phyloP scores from a whole-genome alignment of 2,113 vertebrate genomes.

The Anthoscopus minutus region DNA sequence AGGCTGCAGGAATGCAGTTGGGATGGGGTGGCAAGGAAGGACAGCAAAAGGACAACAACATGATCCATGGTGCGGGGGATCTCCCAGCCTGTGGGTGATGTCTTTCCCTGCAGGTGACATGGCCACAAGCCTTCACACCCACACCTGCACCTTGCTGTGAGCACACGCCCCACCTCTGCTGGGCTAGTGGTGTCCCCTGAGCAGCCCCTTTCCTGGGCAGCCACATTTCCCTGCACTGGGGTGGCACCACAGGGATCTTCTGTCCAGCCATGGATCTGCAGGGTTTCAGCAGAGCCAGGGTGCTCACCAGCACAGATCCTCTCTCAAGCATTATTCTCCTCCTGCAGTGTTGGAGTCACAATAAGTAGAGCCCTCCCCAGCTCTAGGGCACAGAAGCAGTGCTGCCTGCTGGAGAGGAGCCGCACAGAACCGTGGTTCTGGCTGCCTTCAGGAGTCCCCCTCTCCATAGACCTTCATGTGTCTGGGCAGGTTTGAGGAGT shows the following conservation, averaged over 20 bases:
- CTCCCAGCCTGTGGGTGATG: not conserved
- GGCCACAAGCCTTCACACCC: not conserved
- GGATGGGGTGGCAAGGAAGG: not conserved
- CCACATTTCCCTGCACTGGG: not conserved
- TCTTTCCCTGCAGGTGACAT: not conserved
- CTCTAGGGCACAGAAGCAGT: not conserved
- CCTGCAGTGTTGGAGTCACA: not conserved
- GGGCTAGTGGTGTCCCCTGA: not conserved
- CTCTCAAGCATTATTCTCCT: not conserved
- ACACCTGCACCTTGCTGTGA: not conserved
- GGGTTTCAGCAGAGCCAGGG: not conserved
- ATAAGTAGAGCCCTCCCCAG: not conserved
- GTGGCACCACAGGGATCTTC: not conserved
- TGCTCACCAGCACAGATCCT: not conserved
- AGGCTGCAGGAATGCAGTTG: not conserved
- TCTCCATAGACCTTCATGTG: not conserved
- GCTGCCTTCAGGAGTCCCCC: not conserved
- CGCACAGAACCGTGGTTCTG: not conserved
- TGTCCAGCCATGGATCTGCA: not conserved
- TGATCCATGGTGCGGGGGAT: accelerated
- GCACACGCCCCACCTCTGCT: not conserved
- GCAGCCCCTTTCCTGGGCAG: not conserved
- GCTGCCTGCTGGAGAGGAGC: not conserved
- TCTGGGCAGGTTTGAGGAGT: not conserved
- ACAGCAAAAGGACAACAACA: not conserved